A percentile compares a stretch with the other conserved stretches of the same genome.
Conservation (phyloP, 2,888 invertebrate genomes). For the Resseliella maxima region DNA sequence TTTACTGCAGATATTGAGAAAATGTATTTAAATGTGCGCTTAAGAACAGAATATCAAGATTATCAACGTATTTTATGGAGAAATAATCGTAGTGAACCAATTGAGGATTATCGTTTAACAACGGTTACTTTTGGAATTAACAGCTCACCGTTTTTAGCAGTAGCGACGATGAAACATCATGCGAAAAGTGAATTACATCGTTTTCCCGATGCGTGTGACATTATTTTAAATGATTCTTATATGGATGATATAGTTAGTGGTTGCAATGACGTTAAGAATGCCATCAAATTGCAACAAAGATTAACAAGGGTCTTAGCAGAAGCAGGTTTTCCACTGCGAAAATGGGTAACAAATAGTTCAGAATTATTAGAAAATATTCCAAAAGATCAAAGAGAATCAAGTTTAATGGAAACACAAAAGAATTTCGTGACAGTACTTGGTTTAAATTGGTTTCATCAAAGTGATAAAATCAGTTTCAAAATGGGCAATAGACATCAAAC, state of each 20-base stretch:
- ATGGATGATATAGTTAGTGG: conserved; percentile 60
- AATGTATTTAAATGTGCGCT: conserved; percentile 58
- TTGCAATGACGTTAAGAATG: conserved; percentile 57
- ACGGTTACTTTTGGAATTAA: conserved; percentile 60
- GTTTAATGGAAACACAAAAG: conserved; percentile 36
- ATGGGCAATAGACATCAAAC: background rate
- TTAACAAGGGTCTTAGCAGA: conserved; percentile 56
- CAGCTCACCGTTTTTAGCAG: conserved; percentile 60
- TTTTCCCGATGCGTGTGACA: conserved; percentile 58
- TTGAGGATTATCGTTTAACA: conserved; percentile 59
- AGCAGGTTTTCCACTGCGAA: conserved; percentile 58
- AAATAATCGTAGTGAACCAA: conserved; percentile 56
- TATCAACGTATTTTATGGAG: conserved; percentile 61
- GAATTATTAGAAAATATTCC: conserved; percentile 56
- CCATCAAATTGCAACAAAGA: conserved; percentile 58
- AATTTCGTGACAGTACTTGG: background rate
- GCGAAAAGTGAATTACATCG: conserved; percentile 56
- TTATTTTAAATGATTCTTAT: conserved; percentile 58
- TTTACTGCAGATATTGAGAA: no score
- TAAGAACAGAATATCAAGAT: background rate
- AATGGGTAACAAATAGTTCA: conserved; percentile 58
- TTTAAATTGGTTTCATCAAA: background rate
- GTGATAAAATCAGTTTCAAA: background rate
- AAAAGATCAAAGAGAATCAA: conserved; percentile 56
- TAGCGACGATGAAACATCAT: conserved; percentile 58